These are phyloP conservation scores for Erebia ligea DNA, from an alignment of 2,888 invertebrate species.

Conservation along the genomic window DNA sequence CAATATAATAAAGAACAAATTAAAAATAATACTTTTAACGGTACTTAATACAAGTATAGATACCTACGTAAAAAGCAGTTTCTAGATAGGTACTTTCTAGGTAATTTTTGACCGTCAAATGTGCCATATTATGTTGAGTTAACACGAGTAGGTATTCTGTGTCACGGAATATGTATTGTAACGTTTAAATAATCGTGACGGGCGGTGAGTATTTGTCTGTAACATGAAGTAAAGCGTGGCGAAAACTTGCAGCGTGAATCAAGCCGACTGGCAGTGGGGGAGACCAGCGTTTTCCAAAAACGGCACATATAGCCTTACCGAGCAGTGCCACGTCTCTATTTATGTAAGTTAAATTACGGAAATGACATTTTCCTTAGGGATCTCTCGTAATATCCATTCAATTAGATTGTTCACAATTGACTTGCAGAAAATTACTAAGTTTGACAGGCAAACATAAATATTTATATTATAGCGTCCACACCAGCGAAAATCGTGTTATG, in stretches of 20 bases:
- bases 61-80: background rate
- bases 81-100: background rate
- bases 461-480: no score
- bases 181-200: slow-evolving; percentile 23
- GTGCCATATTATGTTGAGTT: background rate
- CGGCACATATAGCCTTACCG: background rate
- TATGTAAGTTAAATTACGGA: background rate
- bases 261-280: background rate
- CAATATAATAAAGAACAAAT: background rate
- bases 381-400: no score
- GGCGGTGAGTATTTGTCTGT: slow-evolving; percentile 26
- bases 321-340: background rate
- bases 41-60: background rate
- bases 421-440: no score
- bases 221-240: slow-evolving; percentile 30
- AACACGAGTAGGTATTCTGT: background rate
- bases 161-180: background rate
- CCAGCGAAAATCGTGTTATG: no score
- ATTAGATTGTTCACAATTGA: no score
- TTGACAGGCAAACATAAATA: no score
- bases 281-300: slow-evolving; percentile 11
- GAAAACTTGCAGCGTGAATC: slow-evolving; percentile 29
- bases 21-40: background rate
- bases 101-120: background rate
- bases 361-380: background rate